Base-by-base conservation (phyloP, 1,140 invertebrate species). In the Drosophila busckii region DNA sequence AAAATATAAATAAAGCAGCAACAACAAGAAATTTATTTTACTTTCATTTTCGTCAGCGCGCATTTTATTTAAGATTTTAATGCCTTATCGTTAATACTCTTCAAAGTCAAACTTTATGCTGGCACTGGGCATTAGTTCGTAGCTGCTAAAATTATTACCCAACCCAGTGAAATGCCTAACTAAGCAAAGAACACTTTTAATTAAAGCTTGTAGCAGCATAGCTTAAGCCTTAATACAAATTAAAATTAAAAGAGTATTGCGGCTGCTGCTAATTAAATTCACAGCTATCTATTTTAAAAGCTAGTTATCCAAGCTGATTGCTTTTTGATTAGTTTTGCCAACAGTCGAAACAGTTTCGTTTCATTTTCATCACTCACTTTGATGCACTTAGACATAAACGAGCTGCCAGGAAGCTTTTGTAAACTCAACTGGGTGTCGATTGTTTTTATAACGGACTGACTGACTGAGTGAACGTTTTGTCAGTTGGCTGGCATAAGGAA, bases 31-130 rank as follows among this genome's bases (percentile, higher is more conserved):
- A 66, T 70, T 45, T 48, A 82, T 82, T 80, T 82, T 82, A 82
- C 75, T 82, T 82, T 82, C 75, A 82, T 82, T 82, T 82, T 82
- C 60, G 68, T 28, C 65, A 48, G 22, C 42, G 55, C 55, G 66
- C 41, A 48, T 59, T 61, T 70, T 41, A 32, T 52, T 76, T 49
- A 40, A n/a, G n/a, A n/a, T 32, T 58, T 71, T 64, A 9, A 6
- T 41, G 19, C 22, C 5, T 53, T 25, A 35, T 17, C 48, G 16
- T 38, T 12, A 17, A 29, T 28, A 8, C 49, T 63, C 45, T 59
- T 52, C 4, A 32, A 54, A 64, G 40, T 25, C n/a, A 29, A 13
- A 8, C 23, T 26, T 44, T 13, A 44, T 20, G 23, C 46, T 17
- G 37, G n/a, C n/a, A n/a, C n/a, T n/a, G n/a, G n/a, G n/a, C n/a